A percentile compares a stretch with the other conserved stretches of the same genome.
Evolutionary conservation across 2,888 invertebrate genomes (phyloP).

Genomic region (Hofmannophila pseudospretella): DNA sequence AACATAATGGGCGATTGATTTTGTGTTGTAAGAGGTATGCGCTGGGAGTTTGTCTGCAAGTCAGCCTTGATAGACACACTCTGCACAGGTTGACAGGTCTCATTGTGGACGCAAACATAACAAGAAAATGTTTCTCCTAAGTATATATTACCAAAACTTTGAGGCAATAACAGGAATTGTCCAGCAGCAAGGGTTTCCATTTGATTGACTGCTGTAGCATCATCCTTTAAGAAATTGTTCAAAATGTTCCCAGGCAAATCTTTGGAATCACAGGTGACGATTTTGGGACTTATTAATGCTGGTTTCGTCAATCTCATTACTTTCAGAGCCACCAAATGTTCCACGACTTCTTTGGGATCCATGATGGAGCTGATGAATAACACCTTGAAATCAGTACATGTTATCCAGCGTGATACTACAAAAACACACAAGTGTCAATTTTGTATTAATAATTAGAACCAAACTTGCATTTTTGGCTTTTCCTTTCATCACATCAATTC

Average conservation of each 20-base stretch:
- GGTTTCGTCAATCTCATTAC: conserved; percentile 98
- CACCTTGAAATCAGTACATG: too few species aligned
- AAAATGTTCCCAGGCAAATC: conserved; percentile 91
- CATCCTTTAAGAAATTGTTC: conserved; percentile 86
- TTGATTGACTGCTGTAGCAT: conserved; percentile 89
- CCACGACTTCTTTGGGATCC: conserved; percentile 79
- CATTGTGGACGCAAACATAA: conserved; percentile 98
- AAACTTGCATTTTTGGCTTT: too few species aligned
- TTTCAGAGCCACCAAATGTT: conserved; percentile 81
- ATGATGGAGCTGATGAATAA: conserved; percentile 44
- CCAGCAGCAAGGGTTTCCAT: conserved; percentile 91
- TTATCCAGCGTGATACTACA: too few species aligned
- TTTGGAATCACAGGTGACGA: conserved; percentile 89
- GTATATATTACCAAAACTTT: conserved; percentile 98
- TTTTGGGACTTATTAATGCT: conserved; percentile 87
- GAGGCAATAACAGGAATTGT: conserved; percentile 94
- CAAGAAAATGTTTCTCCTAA: conserved; percentile 99
- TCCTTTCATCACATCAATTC: too few species aligned
- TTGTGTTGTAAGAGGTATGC: conserved; percentile 88
- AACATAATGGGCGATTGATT: conserved; percentile 79
- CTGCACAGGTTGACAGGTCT: conserved; percentile 89
- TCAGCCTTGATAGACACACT: conserved; percentile 94
- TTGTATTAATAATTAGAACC: too few species aligned
- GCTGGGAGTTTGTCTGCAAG: conserved; percentile 94
- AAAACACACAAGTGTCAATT: too few species aligned